Base-by-base conservation (phyloP, 2,113 vertebrate genomes). In the Furnarius figulus region DNA sequence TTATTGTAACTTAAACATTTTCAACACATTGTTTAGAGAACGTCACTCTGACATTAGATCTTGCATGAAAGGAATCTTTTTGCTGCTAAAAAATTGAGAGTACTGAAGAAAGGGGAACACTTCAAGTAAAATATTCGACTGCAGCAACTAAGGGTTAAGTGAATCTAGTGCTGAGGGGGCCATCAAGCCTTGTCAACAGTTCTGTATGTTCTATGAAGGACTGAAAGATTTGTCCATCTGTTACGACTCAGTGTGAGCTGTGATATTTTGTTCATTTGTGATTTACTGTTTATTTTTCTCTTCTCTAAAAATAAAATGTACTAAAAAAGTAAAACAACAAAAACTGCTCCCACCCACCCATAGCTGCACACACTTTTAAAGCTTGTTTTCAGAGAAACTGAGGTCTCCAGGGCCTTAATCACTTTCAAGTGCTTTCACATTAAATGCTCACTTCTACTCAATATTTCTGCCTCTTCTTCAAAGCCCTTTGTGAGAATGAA, bases 261-360 rank as follows among this genome's bases (percentile, higher is more conserved):
- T 28, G 8, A n/a, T 58, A 59, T 75, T 89, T 78, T 89, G 13
- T 22, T 16, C 5, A 61, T 68, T 68, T 87, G 24, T 89, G n/a
- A 79, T 79, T 72, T 72, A 23, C 13, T 30, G 10, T 2, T 71
- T 82, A 59, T 78, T 85, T 87, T 89, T 46, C 31, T 77, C 24
- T 33, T 86, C 12, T 73, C 17, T 84, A 67, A 89, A 90, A 84
- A 50, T 35, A 78, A 75, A 84, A n/a, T 39, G 1, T 11, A 50
- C 14, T 67, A 71, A 56, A 72, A 91, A 67, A 82, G 3, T 5
- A 75, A 85, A 82, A 12, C 6, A 25, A 47, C 8, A 46, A 82
- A 77, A 65, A 15, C 4, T 59, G 2, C 17, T 1, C 49, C 7
- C 12, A 42, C 0, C 2, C 22, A 50, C 17, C 21, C 28, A 23